Evolutionary conservation across 2,113 vertebrate species (phyloP), one percentile per base, ranked within the genome.

Genomic region (Cathartes aura): DNA sequence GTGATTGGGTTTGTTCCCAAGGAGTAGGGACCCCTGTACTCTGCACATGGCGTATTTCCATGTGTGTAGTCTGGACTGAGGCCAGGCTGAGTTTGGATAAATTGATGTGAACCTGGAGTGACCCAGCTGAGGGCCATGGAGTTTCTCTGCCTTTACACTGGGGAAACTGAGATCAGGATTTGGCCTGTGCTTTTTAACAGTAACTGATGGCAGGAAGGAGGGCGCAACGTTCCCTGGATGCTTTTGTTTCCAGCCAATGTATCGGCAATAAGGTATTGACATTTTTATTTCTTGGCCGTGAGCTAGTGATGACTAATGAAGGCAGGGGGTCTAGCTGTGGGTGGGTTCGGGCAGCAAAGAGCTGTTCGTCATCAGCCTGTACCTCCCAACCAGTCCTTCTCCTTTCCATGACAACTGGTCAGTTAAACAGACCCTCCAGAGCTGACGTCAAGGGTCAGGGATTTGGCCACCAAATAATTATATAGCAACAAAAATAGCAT

Each of bases 401-500:
- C 21, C 85, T 80, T 90, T 62, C 93, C 88, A 82, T 92, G 76
- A 90, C 93, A 95, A 93, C 72, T 95, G 86, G 94, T 68, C 91
- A 84, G 66, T 95, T 80, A 80, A 94, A 94, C 90, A 95, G 94
- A 85, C 86, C 88, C 63, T 87, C 38, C 50, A 89, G 71, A 52
- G 82, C 71, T 94, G 93, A 95, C 78, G 38, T 94, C 90, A 81
- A 78, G 94, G 94, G 96, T 94, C 90, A 93, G 56, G 45, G 97
- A 93, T 93, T 90, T 90, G 85, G 92, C 89, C 92, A 93, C 60
- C 15, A 47, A 97, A 95, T 97, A 94, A 97, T 95, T 94, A 90
- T 94, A 90, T 4, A 94, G 83, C 67, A 92, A 34, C 71, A 60
- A 84, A 97, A 95, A 96, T 93, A 97, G 96, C 59, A 81, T 89